These are phyloP conservation scores for Drosophila ogumai DNA, from an alignment of 1,140 invertebrate genomes.

Conservation along the genomic window DNA sequence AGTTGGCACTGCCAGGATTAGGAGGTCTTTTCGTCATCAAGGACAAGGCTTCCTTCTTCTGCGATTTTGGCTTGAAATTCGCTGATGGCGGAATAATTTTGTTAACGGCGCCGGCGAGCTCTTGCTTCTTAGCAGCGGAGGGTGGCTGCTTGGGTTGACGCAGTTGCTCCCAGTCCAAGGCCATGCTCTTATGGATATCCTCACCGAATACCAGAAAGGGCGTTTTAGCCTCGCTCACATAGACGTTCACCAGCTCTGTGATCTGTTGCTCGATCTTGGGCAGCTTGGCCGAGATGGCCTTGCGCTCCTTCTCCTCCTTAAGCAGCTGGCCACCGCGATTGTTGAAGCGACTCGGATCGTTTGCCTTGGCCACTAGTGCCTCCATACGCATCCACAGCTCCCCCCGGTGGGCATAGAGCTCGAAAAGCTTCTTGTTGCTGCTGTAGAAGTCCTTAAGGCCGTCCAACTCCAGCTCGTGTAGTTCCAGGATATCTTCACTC, in stretches of 20 bases:
- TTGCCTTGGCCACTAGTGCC: conserved; percentile 1
- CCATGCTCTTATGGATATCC: conserved; percentile 86
- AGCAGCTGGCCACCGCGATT: conserved; percentile 6
- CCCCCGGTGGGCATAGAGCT: conserved; percentile 85
- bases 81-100: conserved; percentile 22
- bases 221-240: conserved; percentile 84
- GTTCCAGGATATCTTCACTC: conserved; percentile 89
- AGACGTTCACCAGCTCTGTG: conserved; percentile 85
- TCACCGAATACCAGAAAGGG: conserved; percentile 87
- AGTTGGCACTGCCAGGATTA: background rate
- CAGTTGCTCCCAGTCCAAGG: conserved; percentile 86
- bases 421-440: conserved; percentile 88
- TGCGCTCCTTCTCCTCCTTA: conserved; percentile 1
- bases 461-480: conserved; percentile 90
- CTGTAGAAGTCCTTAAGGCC: conserved; percentile 88
- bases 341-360: conserved; percentile 2
- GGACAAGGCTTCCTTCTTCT: background rate
- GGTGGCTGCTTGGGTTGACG: conserved; percentile 73
- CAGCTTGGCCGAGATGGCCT: conserved; percentile 3
- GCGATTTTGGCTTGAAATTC: conserved; percentile 4
- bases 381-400: background rate
- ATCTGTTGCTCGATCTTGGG: conserved; percentile 82
- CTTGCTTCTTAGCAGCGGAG: conserved; percentile 44
- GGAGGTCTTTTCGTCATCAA: conserved; percentile 27
- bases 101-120: background rate